Percentiles rank a stretch among this genome's conserved stretches.
These are phyloP conservation scores for Peromyscus eremicus DNA, from an alignment of 2,797 vertebrate genomes.

Conservation along the genomic window DNA sequence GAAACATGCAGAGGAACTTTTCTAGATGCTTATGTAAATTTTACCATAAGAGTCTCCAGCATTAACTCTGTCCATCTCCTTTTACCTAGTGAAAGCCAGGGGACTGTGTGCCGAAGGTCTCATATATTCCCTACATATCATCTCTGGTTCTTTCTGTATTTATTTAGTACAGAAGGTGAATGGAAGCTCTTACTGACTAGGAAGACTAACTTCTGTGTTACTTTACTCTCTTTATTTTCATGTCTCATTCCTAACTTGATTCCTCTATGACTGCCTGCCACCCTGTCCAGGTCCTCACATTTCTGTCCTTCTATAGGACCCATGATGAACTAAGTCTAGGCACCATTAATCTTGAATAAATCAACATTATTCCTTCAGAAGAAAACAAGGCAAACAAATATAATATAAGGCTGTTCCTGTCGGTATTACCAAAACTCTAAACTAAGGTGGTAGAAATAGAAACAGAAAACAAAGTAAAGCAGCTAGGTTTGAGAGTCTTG, in stretches of 20 bases:
- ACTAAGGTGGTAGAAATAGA: background rate
- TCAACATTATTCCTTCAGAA: background rate
- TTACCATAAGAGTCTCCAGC: background rate
- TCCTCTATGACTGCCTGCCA: background rate
- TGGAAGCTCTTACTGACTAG: background rate
- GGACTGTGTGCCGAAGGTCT: background rate
- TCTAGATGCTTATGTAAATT: background rate
- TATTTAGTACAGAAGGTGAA: background rate
- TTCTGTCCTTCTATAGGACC: background rate
- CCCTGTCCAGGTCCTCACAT: background rate
- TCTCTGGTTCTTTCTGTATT: background rate
- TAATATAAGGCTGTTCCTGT: background rate
- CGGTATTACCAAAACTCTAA: conserved; percentile 35
- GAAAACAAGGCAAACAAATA: background rate
- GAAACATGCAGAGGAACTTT: background rate
- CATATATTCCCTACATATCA: background rate
- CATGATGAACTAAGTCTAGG: background rate
- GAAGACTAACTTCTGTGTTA: background rate
- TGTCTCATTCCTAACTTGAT: background rate
- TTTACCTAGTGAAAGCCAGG: background rate
- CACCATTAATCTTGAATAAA: background rate
- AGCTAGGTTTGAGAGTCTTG: background rate
- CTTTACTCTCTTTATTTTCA: background rate
- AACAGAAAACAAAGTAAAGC: background rate
- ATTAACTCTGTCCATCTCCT: background rate